Conservation (phyloP, 1,140 invertebrate species). For the Polyergus mexicanus region DNA sequence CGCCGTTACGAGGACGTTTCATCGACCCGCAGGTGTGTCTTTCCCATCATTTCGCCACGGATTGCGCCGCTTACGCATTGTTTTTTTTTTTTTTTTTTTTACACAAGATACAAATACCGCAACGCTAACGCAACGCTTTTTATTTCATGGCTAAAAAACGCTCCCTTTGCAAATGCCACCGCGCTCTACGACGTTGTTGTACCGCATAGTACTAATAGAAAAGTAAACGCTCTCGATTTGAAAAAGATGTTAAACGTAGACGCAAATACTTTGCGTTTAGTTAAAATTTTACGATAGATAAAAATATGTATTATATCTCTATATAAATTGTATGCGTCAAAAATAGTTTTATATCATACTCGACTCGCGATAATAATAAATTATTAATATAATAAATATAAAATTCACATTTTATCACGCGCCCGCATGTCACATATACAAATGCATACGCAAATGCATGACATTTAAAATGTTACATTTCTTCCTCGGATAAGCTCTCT, state of each 20-base stretch:
- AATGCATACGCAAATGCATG: not conserved
- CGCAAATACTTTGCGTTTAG: not conserved
- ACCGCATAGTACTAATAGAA: not conserved
- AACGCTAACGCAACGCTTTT: not conserved
- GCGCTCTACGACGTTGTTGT: not conserved
- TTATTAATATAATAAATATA: constrained; percentile 25
- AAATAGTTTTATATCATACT: not conserved
- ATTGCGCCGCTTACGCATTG: constrained; percentile 11
- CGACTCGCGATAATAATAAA: not conserved
- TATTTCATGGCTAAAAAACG: not conserved
- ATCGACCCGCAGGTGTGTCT: constrained; percentile 29
- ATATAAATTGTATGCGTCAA: not conserved
- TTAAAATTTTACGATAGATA: constrained; percentile 22
- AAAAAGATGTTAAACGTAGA: not conserved
- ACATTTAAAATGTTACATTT: not conserved
- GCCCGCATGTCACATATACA: not conserved
- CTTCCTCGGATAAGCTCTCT: constrained; percentile 3
- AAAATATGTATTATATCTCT: constrained; percentile 2
- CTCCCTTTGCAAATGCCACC: not conserved
- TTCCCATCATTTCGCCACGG: constrained; percentile 35
- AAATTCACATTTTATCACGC: not conserved
- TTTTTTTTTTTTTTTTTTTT: not conserved
- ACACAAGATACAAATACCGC: not conserved
- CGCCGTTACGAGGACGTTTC: not conserved
- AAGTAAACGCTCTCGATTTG: not conserved